Conservation (phyloP, 2,888 invertebrate species). For the Oasisia sp. region DNA sequence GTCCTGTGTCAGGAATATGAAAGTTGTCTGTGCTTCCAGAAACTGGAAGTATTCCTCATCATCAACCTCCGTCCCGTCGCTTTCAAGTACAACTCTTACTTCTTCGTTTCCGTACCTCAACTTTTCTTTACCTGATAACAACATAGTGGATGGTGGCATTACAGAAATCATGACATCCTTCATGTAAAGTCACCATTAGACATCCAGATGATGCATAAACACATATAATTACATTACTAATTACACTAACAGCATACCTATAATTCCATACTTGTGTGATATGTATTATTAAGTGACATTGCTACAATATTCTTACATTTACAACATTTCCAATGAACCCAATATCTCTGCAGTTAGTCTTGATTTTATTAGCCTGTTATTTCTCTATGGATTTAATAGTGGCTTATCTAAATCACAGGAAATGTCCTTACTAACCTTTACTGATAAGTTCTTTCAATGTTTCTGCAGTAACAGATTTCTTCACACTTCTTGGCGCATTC, state of each 20-base stretch:
- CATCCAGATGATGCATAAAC: background rate
- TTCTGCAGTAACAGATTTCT: constrained; percentile 52
- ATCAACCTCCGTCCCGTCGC: constrained; percentile 93
- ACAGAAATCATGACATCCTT: background rate
- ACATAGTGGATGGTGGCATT: background rate
- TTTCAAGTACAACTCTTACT: constrained; percentile 82
- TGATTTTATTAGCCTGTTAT: background rate
- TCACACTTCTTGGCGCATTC: constrained; percentile 49
- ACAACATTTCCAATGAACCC: background rate
- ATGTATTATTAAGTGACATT: background rate
- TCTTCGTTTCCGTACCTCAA: constrained; percentile 34
- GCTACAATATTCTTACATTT: background rate
- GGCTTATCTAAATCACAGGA: background rate
- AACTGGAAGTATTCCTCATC: constrained; percentile 95
- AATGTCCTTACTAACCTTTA: constrained; percentile 48
- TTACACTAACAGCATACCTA: background rate
- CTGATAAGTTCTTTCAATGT: constrained; percentile 47
- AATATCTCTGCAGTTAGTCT: background rate
- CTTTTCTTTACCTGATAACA: constrained; percentile 27
- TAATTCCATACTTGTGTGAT: background rate
- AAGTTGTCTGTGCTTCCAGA: constrained; percentile 81
- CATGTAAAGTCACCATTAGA: background rate
- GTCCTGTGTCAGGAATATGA: constrained; percentile 47
- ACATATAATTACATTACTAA: background rate
- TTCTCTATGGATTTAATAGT: background rate